These are phyloP conservation scores for Archocentrus centrarchus DNA, from an alignment of 2,113 vertebrate species.

Conservation along the genomic window DNA sequence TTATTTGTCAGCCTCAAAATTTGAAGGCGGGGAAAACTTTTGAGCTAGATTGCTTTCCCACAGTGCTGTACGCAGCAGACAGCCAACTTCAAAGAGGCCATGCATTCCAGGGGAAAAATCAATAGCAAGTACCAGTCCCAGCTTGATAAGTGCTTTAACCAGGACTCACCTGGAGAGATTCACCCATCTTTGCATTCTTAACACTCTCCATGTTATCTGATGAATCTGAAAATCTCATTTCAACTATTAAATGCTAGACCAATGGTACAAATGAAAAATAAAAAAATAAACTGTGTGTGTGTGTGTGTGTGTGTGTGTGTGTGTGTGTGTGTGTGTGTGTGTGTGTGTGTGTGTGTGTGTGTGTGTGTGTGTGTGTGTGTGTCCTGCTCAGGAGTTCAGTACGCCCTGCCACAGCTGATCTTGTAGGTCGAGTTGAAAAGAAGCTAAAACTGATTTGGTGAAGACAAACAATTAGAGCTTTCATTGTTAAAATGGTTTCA, in stretches of 20 bases:
- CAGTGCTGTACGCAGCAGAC: slow-evolving; percentile 36
- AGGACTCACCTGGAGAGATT: slow-evolving; percentile 38
- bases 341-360: too few species aligned
- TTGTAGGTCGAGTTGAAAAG: not conserved
- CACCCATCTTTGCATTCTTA: not conserved
- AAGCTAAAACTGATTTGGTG: not conserved
- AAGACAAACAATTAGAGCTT: not conserved
- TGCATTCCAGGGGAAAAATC: slow-evolving; percentile 67
- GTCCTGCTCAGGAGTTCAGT: too few species aligned
- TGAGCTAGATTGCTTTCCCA: slow-evolving; percentile 73
- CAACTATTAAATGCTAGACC: not conserved
- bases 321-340: too few species aligned
- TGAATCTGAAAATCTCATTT: not conserved
- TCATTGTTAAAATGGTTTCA: not conserved
- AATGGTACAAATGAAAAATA: not conserved
- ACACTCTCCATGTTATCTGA: slow-evolving; percentile 11
- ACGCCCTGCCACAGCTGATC: too few species aligned
- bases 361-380: too few species aligned
- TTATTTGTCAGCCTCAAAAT: slow-evolving; percentile 75
- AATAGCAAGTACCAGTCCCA: slow-evolving; percentile 52
- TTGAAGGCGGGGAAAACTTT: slow-evolving; percentile 67
- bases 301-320: too few species aligned
- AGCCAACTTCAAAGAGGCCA: slow-evolving; percentile 63
- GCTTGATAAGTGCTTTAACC: slow-evolving; percentile 43
- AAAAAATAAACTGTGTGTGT: not conserved